Evolutionary conservation across 1,140 invertebrate genomes (phyloP), one percentile per base, ranked within the genome.

Genomic region (Metopolophium dirhodum): DNA sequence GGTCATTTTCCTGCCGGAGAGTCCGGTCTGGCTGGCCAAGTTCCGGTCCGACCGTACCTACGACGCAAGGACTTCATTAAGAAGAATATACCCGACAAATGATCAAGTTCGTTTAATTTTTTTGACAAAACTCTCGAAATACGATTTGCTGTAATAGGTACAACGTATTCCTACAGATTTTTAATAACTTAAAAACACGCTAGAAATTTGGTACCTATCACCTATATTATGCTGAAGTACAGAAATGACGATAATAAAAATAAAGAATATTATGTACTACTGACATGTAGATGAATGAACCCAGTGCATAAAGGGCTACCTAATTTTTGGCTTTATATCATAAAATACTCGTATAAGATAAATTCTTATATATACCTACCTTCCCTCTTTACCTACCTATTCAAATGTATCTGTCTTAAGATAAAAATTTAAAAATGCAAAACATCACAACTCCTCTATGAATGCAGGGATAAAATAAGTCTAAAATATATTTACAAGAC

Each of bases 21-120:
- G 96, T 91, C 96, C 96, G 0, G 95, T 96, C 93, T 97, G 96
- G 96, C 54, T 89, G 23, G 47, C 26, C 35, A 86, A 91, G 49
- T 93, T 86, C 14, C 35, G 91, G 23, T 14, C 18, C 7, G 37
- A 57, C 14, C 22, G 26, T 1, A 37, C 30, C 1, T 45, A 45
- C 49, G 49, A 83, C 7, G 26, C 51, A 0, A 57, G 26, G 18
- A 30, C 14, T 51, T 86, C 82, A 7, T 26, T 93, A 35, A 86
- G 45, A 41, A 54, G n/a, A 35, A 83, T 86, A 23, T 93, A 93
- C 4, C 91, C 90, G 4, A 83, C 18, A 14, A 92, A 83, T n/a
- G 22, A 92, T 37, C 47, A 37, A 26, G 90, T 92, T 49, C 2
- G 57, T 82, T 68, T 68, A 3, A 51, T 0, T 35, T 26, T 57